Conservation (phyloP, 2,888 invertebrate genomes). For the Hydraecia micacea region DNA sequence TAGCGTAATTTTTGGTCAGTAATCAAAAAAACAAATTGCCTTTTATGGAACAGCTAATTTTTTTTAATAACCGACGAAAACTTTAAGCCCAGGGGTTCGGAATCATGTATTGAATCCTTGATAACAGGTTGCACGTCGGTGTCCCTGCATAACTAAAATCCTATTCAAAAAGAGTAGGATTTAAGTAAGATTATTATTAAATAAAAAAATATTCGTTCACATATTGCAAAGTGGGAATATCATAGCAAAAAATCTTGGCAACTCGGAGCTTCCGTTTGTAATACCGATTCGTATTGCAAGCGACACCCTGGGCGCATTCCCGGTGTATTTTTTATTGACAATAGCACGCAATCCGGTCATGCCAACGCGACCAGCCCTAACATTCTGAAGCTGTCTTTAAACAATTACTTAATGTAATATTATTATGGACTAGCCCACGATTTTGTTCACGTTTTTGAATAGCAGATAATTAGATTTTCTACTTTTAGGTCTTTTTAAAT, state of each 20-base stretch:
- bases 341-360: slow-evolving; percentile 44
- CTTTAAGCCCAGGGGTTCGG: neutral
- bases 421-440: neutral
- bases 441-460: neutral
- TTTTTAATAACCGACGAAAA: neutral
- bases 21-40: no score
- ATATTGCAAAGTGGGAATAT: slow-evolving; percentile 16
- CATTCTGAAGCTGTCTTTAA: slow-evolving; percentile 21
- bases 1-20: no score
- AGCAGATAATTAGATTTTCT: neutral
- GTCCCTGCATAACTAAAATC: neutral
- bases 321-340: slow-evolving; percentile 46
- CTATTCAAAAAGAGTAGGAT: neutral
- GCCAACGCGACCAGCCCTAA: slow-evolving; percentile 20
- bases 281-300: slow-evolving; percentile 30
- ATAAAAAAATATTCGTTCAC: neutral
- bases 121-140: neutral
- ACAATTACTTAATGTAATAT: slow-evolving; percentile 15
- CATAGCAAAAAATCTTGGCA: slow-evolving; percentile 17
- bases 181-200: neutral
- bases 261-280: slow-evolving; percentile 21
- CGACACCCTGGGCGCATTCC: slow-evolving; percentile 43
- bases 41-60: neutral
- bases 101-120: neutral
- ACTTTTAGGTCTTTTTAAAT: neutral